Base-by-base conservation (phyloP, 2,797 vertebrate species). In the Gambusia yucatana region DNA sequence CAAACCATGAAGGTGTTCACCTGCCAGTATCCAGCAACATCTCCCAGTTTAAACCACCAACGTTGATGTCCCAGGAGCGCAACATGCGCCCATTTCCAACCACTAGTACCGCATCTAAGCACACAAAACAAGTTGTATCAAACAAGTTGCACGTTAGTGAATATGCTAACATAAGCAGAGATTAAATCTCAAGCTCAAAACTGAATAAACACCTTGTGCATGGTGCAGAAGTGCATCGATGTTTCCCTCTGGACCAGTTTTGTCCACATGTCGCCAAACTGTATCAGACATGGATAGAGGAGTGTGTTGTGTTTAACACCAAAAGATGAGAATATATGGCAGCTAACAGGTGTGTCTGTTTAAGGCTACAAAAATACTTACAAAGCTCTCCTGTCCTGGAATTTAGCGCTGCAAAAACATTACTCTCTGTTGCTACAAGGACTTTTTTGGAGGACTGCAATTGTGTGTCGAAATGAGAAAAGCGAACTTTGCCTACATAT, bases 181-280 rank as follows among this genome's bases (percentile, higher is more conserved):
- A 1, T 43, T 50, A 50, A 86, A 79, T 0, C 6, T 55, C 14
- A 67, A 13, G 52, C 11, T 77, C 20, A 69, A 77, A 77, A 4
- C 22, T 7, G 10, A 46, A n/a, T 17, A 33, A 39, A 30, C 46
- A 20, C 98, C 98, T 95, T 98, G 97, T 20, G 97, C 98, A 0
- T 97, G 94, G 43, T 97, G 93, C 82, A 99, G 92, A 93, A 98
- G 94, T 0, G 94, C 92, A 0, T 99, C 97, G 25, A 99, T 94
- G 0, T 91, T 92, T 80, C 98, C 98, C 28, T 99, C 97, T 0
- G 96, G 88, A 0, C 96, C 97, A 7, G 94, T 96, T 84, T 97
- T 98, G 91, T 99, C 98, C 36, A 98, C 97, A 57, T 99, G 98
- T 83, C 98, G 95, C 98, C 98, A 99, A 70, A 97, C 98, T 99